phyloP scores from a whole-genome alignment of 2,797 vertebrate genomes.

The Anabacerthia variegaticeps region DNA sequence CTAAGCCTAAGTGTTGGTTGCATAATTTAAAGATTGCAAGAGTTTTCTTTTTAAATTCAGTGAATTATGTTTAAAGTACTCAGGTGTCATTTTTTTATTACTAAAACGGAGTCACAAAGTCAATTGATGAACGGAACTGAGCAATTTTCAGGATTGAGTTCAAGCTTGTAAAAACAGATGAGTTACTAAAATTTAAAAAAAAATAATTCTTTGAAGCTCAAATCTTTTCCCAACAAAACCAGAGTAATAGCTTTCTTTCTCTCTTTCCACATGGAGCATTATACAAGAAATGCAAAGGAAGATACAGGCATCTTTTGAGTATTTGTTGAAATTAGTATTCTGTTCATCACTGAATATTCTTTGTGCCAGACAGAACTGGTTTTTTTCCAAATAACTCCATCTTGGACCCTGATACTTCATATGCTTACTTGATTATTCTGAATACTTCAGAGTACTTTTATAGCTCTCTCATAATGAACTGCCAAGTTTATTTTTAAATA shows the following conservation, averaged over 20 bases:
- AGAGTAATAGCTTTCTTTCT: background rate
- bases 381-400: background rate
- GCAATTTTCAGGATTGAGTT: background rate
- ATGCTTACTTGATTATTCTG: constrained; percentile 15
- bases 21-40: background rate
- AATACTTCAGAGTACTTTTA: background rate
- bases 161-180: background rate
- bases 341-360: background rate
- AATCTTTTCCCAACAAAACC: background rate
- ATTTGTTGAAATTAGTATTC: background rate
- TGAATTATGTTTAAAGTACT: background rate
- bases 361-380: background rate
- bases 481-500: background rate
- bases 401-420: background rate
- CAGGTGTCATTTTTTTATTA: background rate
- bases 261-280: background rate
- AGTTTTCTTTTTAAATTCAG: background rate
- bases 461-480: background rate
- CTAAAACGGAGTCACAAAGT: background rate
- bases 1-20: background rate
- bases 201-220: background rate
- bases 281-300: background rate
- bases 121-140: background rate
- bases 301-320: background rate
- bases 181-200: background rate